Evolutionary conservation across 92 coral and sea anemone species (phyloP).

Genomic region (Epizoanthus rinbou): DNA sequence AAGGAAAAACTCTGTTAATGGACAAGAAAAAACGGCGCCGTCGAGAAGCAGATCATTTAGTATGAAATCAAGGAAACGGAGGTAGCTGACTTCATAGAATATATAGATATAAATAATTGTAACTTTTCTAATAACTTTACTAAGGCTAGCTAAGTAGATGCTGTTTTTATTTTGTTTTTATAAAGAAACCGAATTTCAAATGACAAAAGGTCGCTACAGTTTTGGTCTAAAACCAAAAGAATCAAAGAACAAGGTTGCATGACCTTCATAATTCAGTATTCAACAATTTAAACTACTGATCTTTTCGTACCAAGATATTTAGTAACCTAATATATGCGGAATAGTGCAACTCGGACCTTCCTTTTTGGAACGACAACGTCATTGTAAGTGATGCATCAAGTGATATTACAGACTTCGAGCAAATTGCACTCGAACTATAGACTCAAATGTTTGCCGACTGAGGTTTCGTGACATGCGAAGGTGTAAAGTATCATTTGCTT

Average conservation of each 20-base stretch:
- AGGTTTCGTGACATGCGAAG: neutral
- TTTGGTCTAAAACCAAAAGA: conserved; percentile 6
- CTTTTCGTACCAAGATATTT: conserved; percentile 2
- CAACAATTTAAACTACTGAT: neutral
- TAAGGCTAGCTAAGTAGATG: neutral
- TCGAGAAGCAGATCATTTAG: conserved; percentile 31
- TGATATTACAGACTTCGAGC: neutral
- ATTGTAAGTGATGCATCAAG: neutral
- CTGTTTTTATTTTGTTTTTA: conserved; percentile 3
- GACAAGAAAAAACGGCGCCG: conserved; percentile 45
- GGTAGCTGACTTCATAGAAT: neutral
- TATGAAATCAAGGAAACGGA: conserved; percentile 38
- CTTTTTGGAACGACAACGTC: neutral
- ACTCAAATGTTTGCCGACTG: neutral
- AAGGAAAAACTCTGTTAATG: conserved; percentile 60
- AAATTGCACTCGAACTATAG: neutral
- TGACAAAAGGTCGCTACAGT: neutral
- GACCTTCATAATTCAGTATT: neutral
- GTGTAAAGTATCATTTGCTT: neutral
- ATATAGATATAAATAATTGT: neutral
- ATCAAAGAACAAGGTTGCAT: neutral
- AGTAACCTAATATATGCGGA: conserved; percentile 27
- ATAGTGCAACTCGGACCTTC: conserved; percentile 6
- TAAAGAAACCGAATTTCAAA: conserved; percentile 17
- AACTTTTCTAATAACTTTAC: neutral